phyloP scores from a whole-genome alignment of 2,113 vertebrate genomes.

The Oxyruncus cristatus region DNA sequence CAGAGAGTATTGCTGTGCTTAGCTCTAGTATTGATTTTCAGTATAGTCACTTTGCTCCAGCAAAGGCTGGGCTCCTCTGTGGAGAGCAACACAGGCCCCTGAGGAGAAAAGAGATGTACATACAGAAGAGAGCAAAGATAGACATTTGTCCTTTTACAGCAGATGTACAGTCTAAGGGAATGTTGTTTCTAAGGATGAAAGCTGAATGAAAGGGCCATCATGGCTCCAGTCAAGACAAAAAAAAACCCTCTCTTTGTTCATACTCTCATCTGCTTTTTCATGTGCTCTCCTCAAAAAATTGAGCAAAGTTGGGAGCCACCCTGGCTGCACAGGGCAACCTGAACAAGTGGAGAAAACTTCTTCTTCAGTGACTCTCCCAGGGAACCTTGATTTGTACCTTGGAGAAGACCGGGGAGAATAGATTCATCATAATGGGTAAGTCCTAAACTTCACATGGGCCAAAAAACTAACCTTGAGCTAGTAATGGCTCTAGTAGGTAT shows the following conservation, averaged over 20 bases:
- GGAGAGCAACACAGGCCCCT: not conserved
- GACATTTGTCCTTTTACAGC: not conserved
- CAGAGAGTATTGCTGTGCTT: not conserved
- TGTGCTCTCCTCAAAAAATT: not conserved
- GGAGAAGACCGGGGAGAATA: not conserved
- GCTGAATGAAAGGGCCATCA: not conserved
- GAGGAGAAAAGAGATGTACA: not conserved
- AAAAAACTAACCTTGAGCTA: not conserved
- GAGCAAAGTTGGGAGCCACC: not conserved
- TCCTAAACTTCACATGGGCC: not conserved
- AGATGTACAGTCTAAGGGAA: not conserved
- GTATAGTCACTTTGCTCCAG: not conserved
- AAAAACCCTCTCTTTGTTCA: not conserved
- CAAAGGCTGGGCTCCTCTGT: not conserved
- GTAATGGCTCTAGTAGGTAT: not conserved
- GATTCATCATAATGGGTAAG: not conserved
- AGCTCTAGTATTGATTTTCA: not conserved
- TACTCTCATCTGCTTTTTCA: not conserved
- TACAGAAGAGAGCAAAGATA: not conserved
- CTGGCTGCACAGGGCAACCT: not conserved
- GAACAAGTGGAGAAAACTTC: not conserved
- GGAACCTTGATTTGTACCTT: not conserved
- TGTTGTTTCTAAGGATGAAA: not conserved
- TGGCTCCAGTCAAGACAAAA: not conserved
- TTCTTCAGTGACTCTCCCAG: not conserved